phyloP scores from a whole-genome alignment of 2,113 vertebrate genomes.

The Lophius piscatorius region DNA sequence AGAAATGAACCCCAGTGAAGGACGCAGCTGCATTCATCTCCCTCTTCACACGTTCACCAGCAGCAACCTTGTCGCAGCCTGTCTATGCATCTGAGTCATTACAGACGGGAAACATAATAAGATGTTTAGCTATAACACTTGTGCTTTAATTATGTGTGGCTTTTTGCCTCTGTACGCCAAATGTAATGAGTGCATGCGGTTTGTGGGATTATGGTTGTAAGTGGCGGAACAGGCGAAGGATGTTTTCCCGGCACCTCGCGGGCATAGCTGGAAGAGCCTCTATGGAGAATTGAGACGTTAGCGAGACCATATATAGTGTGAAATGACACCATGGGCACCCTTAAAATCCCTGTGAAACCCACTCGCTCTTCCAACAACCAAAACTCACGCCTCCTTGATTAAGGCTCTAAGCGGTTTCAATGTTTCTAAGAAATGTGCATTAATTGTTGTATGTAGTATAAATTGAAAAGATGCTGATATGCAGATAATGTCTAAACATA shows the following conservation, averaged over 20 bases:
- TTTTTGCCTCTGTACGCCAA: constrained; percentile 7
- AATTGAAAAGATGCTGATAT: constrained; percentile 3
- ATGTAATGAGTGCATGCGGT: constrained; percentile 32
- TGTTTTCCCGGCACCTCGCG: constrained; percentile 37
- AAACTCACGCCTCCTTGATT: constrained; percentile 22
- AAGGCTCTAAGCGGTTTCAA: constrained; percentile 34
- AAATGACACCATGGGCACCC: constrained; percentile 47
- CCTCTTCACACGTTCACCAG: constrained; percentile 16
- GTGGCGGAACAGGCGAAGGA: constrained; percentile 17
- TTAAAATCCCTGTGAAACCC: constrained; percentile 52
- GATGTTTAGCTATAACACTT: constrained; percentile 52
- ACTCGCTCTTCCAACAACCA: constrained; percentile 43
- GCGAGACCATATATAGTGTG: constrained; percentile 52
- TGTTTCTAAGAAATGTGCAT: constrained; percentile 36
- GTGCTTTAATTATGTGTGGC: constrained; percentile 42
- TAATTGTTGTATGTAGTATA: constrained; percentile 7
- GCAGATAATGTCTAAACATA: constrained; percentile 21
- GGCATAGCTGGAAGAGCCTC: constrained; percentile 27
- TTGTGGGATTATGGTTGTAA: constrained; percentile 39
- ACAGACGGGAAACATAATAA: constrained; percentile 46
- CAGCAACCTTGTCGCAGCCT: constrained; percentile 36
- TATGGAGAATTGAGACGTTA: constrained; percentile 49
- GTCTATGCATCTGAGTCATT: constrained; percentile 43
- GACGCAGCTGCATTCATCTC: constrained; percentile 23
- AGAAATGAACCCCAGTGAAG: not conserved